These are phyloP conservation scores for Halcyon chelicuti DNA, from an alignment of 2,797 vertebrate genomes.

Conservation along the genomic window DNA sequence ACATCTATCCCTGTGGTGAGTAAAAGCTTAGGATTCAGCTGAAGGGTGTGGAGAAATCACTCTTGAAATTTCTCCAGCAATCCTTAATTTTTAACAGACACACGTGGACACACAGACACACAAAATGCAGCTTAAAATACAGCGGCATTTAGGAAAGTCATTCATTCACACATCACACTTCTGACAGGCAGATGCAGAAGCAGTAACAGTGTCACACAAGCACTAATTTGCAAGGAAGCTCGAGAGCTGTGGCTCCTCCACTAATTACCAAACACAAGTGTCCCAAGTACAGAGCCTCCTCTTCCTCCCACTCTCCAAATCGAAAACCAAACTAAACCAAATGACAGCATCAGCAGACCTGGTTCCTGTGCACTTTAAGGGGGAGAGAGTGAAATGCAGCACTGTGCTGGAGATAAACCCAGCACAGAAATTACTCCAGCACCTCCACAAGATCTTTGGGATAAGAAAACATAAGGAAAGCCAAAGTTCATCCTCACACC, in stretches of 20 bases:
- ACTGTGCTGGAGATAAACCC: not conserved
- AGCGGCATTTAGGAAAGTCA: not conserved
- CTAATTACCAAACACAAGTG: not conserved
- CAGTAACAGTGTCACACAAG: not conserved
- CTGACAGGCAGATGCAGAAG: not conserved
- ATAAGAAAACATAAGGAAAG: not conserved
- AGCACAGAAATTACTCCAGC: not conserved
- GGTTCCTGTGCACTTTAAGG: not conserved
- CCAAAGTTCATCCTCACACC: not conserved
- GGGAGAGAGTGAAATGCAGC: not conserved
- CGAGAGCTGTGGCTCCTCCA: not conserved
- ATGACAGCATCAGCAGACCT: not conserved
- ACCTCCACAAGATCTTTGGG: not conserved
- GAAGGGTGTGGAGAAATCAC: not conserved
- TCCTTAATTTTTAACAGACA: not conserved
- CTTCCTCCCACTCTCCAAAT: not conserved
- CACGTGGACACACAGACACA: not conserved
- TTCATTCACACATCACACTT: not conserved
- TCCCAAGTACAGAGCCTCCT: not conserved
- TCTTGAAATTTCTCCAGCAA: not conserved
- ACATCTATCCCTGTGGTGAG: not conserved
- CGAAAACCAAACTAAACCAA: not conserved
- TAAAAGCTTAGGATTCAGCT: not conserved
- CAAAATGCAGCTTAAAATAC: not conserved
- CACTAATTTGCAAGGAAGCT: not conserved